Percentiles rank a stretch among this genome's conserved stretches.
Conservation (phyloP, 2,797 vertebrate genomes). For the Dicrostonyx torquatus region DNA sequence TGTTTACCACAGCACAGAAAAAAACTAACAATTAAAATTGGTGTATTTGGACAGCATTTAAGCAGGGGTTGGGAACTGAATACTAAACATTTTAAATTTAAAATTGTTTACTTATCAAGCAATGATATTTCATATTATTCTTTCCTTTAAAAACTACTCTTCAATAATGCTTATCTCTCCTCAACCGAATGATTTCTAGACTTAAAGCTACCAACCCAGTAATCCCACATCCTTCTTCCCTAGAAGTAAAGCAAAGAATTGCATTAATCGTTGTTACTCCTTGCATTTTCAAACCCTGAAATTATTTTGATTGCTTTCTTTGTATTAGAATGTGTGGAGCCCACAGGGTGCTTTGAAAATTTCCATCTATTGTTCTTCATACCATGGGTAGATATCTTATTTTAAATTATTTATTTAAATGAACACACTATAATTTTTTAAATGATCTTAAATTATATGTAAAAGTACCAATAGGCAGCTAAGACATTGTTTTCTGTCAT, state of each 20-base stretch:
- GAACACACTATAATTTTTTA: constrained; percentile 18
- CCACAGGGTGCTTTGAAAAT: neutral
- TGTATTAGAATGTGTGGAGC: constrained; percentile 1
- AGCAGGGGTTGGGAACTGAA: neutral
- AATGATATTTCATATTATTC: constrained; percentile 12
- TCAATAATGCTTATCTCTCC: neutral
- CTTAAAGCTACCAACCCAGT: neutral
- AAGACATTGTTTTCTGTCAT: neutral
- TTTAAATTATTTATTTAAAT: constrained; percentile 56
- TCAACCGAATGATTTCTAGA: constrained; percentile 11
- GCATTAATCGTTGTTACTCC: neutral
- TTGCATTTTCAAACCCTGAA: constrained; percentile 18
- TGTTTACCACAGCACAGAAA: constrained; percentile 42
- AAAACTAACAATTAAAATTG: constrained; percentile 47
- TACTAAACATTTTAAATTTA: neutral
- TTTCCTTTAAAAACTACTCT: neutral
- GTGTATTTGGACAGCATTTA: neutral
- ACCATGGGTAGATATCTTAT: constrained; percentile 10
- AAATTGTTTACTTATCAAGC: neutral
- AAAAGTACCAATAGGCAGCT: neutral
- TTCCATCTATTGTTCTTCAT: constrained; percentile 22
- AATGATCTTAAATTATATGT: neutral
- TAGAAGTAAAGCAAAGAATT: constrained; percentile 53
- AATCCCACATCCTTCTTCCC: neutral
- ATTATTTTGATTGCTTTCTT: constrained; percentile 48